These are phyloP conservation scores for Oscheius sp. DNA, from an alignment of 2,888 invertebrate genomes.

Conservation along the genomic window DNA sequence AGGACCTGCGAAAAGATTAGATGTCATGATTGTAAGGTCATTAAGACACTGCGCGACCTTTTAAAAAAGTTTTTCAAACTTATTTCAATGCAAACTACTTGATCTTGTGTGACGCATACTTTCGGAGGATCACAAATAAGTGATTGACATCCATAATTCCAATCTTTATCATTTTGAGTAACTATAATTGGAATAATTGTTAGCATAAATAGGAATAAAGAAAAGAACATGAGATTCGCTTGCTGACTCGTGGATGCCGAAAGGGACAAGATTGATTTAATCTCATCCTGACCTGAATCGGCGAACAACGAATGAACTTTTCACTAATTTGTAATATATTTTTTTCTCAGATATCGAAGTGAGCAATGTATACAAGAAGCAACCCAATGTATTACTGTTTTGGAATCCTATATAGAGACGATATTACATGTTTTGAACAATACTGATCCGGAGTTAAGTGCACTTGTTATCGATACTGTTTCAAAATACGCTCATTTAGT, in stretches of 20 bases:
- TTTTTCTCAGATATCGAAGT: constrained; percentile 40
- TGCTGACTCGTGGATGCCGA: background rate
- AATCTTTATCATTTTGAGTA: constrained; percentile 9
- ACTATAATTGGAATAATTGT: constrained; percentile 4
- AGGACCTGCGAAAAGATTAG: constrained; percentile 24
- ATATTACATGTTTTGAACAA: constrained; percentile 41
- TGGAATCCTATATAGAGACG: constrained; percentile 37
- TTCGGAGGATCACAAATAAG: constrained; percentile 57
- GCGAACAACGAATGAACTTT: background rate
- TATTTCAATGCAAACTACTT: too few species aligned
- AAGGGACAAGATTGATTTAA: constrained; percentile 4
- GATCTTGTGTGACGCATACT: constrained; percentile 44
- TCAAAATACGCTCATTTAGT: constrained; percentile 36
- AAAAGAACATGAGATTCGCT: background rate
- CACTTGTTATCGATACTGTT: constrained; percentile 40
- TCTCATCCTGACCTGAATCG: constrained; percentile 11
- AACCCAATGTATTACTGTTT: constrained; percentile 34
- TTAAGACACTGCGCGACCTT: constrained; percentile 52
- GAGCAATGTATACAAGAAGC: constrained; percentile 39
- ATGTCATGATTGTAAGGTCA: constrained; percentile 22
- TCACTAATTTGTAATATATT: constrained; percentile 15
- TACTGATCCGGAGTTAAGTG: constrained; percentile 45
- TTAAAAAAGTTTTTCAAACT: too few species aligned
- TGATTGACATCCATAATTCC: constrained; percentile 41
- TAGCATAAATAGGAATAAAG: constrained; percentile 5